Evolutionary conservation across 2,888 invertebrate species (phyloP), one percentile per base, ranked within the genome.

Genomic region (Drosophila quinaria): DNA sequence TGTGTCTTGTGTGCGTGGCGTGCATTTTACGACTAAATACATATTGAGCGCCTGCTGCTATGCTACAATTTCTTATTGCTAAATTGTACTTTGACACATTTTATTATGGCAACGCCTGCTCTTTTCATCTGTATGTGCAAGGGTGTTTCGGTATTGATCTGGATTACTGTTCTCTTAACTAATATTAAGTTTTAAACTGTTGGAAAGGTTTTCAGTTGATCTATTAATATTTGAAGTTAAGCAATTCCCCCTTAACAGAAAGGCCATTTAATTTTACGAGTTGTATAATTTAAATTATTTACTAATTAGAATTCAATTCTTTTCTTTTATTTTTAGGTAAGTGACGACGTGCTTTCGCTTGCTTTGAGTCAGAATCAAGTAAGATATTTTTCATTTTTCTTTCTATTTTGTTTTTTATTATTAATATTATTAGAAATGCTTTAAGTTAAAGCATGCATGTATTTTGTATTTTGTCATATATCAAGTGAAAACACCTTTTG

Each of bases 351-450:
- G 70, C 90, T 91, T 85, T 88, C 91, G 80, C 77, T 90, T 81
- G 91, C 92, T 81, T 90, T 91, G 76, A 89, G 78, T 67, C 92
- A 91, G 52, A 90, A 91, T 62, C 91, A 91, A 80, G 91, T 91
- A 91, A 91, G 90, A 74, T 54, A 60, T 22, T 49, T 78, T 69
- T 78, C 56, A 54, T 74, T 68, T 69, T 59, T 67, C 8, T 13
- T 37, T 41, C 2, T 13, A 6, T 39, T 49, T 65, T 11, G 19
- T 67, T 66, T 31, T 61, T 31, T 47, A 41, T 56, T 51, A 19
- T 39, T 31, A 25, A 52, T 60, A 33, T 31, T 52, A 33, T 31
- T 29, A 17, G 15, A 49, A 33, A 4, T 37, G 37, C 22, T 35
- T 51, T 37, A 39, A 17, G 9, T 54, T 29, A 19, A 4, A 29